Base-by-base conservation (phyloP, 2,113 vertebrate species). In the Pomatorhinus ruficollis region DNA sequence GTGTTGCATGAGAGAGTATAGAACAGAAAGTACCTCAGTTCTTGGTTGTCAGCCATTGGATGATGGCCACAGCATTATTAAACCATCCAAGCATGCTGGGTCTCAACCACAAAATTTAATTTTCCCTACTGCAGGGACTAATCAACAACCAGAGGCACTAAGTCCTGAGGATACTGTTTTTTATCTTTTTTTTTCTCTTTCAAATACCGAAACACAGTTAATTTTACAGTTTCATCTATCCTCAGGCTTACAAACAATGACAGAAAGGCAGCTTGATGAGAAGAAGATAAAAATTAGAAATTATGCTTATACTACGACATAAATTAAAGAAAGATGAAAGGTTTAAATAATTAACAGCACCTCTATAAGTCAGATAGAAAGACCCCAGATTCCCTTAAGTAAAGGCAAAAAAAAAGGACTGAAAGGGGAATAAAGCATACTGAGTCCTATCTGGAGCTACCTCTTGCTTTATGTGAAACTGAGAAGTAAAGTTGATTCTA, bases 51-150 rank as follows among this genome's bases (percentile, higher is more conserved):
- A 98, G 98, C 98, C 98, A 97, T 98, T 99, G 99, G 99, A 99
- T 87, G 96, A 96, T 96, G 98, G 99, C 99, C 99, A 99, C 97
- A 70, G 95, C 97, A 98, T 99, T 99, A 99, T 99, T 99, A 99
- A 99, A 99, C 98, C 97, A 98, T 98, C 98, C 98, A 98, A 98
- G 98, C 98, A 98, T 95, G 98, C 98, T 98, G 98, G 87, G 91
- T 98, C 97, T 98, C 96, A 98, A 98, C 98, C 98, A 98, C 98
- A 98, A 98, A 98, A 98, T 98, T 98, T 98, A 98, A 98, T 98
- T 98, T 98, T 98, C 97, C 94, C 87, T 98, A 95, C 98, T 98
- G 91, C 97, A 97, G 97, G 97, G 97, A 97, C 97, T 98, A 98
- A 98, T 98, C 98, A 98, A 97, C 97, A 94, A 97, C 97, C 60